Evolutionary conservation across 2,888 invertebrate genomes (phyloP), one percentile per base, ranked within the genome.

Genomic region (Scaptomyza flava): DNA sequence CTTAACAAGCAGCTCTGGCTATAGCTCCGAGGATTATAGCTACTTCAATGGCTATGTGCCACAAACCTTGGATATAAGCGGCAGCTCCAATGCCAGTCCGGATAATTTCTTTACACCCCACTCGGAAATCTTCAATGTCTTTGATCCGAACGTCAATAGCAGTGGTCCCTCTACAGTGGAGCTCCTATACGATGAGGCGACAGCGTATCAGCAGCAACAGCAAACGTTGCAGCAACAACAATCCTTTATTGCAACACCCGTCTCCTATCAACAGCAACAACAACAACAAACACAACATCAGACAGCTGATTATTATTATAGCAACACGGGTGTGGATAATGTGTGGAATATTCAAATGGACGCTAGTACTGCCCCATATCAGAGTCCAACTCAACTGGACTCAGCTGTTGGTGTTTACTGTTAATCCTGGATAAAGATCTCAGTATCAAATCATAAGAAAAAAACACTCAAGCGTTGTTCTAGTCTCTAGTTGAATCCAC

Each of bases 291-390:
- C 67, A 12, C 58, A 70, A 12, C 53, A 74, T 20, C 50, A 81
- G 56, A 54, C 87, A 59, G 81, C 89, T 27, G 91, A 91, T 43
- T 91, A 90, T 58, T 92, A 90, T 59, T 91, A 92, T 69, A 91
- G 89, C 81, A 92, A 92, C 57, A 89, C 90, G 41, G 89, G 86
- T 9, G 81, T 86, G 42, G 90, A 91, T 61, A 91, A 92, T 63
- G 86, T 87, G 34, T 91, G 91, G 91, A 91, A 91, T 58, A 91
- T 92, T 36, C 89, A 90, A 75, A 91, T 89, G 87, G 90, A 91
- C 17, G 63, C 88, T 3, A 63, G 63, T 43, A n/a, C 36, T 7
- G 36, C 79, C 0, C 31, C 82, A 0, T 89, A 67, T 68, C 79
- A 77, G 42, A 59, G 54, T 36, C 52, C 64, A n/a, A 31, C 42